Evolutionary conservation across 1,140 invertebrate species (phyloP), one percentile per base, ranked within the genome.

Genomic region (Mizuhopecten yessoensis): DNA sequence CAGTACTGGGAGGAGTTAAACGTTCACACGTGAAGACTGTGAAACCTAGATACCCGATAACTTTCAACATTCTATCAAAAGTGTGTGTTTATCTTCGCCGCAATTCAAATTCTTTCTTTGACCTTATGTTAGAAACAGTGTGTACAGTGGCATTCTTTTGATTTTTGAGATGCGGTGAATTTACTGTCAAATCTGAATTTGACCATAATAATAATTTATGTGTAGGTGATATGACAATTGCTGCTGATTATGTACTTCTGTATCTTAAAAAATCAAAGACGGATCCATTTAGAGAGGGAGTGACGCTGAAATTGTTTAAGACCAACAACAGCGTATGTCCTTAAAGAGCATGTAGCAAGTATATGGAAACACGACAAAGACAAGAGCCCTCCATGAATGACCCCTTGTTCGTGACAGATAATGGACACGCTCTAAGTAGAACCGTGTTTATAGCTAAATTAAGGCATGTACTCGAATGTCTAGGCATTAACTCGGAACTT

Each of bases 1-100:
- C 86, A 0, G 86, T 90, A 29, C 34, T 90, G 13, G 86, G 86
- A 33, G 57, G 33, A 20, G 89, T 90, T 17, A 90, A 90, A 34
- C 15, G 89, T 33, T 1, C 86, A n/a, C 86, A 49, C 23, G 36
- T 36, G 2, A 29, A 42, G 23, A 36, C 49, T 0, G 34, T 0
- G 17, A 34, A 23, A 33, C 88, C 86, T 20, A 20, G 91, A 3
- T 39, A n/a, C 20, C 91, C 88, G 23, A 36, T 91, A 3, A 91
- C 91, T 33, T 91, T 91, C 36, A 42, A 89, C 33, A 87, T n/a
- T n/a, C n/a, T n/a, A n/a, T n/a, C n/a, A n/a, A n/a, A n/a, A n/a
- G n/a, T n/a, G n/a, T n/a, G n/a, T n/a, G n/a, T n/a, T n/a, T n/a
- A n/a, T n/a, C n/a, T n/a, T n/a, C n/a, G n/a, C n/a, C n/a, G n/a